Percentiles rank a stretch among this genome's conserved stretches.
These are phyloP conservation scores for Lumbricus terrestris DNA, from an alignment of 2,888 invertebrate genomes.

Conservation along the genomic window DNA sequence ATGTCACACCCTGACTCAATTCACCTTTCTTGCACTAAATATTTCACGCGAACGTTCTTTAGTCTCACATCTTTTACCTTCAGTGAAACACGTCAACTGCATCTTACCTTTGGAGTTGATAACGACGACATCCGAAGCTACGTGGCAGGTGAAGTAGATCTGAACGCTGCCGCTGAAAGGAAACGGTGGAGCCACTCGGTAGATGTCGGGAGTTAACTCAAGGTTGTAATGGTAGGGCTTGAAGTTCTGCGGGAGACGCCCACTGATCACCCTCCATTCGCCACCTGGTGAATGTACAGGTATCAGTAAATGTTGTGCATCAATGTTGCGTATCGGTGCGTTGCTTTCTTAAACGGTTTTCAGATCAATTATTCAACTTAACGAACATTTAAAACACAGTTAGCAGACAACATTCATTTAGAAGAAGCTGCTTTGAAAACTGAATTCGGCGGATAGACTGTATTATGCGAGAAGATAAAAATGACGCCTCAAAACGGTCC, in stretches of 20 bases:
- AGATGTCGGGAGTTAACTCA: slow-evolving; percentile 23
- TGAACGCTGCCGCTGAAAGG: slow-evolving; percentile 24
- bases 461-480: no score
- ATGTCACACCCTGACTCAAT: neutral
- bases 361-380: no score
- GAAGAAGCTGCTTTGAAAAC: no score
- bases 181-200: slow-evolving; percentile 20
- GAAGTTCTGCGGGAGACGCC: slow-evolving; percentile 16
- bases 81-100: neutral
- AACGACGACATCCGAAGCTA: neutral
- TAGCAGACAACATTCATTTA: no score
- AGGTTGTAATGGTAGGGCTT: slow-evolving; percentile 22
- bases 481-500: no score
- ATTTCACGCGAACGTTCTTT: no score
- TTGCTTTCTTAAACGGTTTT: no score
- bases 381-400: no score
- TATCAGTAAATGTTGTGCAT: no score
- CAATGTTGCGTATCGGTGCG: no score
- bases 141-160: slow-evolving; percentile 15
- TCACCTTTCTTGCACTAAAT: neutral
- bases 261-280: neutral
- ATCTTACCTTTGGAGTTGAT: slow-evolving; percentile 18
- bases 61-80: neutral
- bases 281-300: no score
- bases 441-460: no score